A percentile compares a stretch with the other conserved stretches of the same genome.
Conservation (phyloP, 2,888 invertebrate genomes). For the Bibio marci region DNA sequence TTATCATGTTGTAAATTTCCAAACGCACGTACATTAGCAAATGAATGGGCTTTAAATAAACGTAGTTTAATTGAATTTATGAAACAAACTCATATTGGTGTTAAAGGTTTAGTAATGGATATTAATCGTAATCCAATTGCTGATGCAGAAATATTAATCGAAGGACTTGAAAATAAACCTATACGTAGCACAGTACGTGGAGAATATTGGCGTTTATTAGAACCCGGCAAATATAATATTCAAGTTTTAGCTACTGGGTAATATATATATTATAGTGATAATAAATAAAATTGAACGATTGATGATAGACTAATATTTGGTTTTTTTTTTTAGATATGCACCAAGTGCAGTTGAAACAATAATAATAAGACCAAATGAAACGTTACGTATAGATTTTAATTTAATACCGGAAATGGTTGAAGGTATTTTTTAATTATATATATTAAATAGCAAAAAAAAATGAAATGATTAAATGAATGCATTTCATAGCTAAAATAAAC, state of each 20-base stretch:
- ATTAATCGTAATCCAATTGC: conserved; percentile 27
- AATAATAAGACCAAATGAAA: conserved; percentile 25
- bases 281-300: conserved; percentile 2
- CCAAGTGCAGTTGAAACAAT: conserved; percentile 27
- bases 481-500: no score
- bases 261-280: conserved; percentile 9
- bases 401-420: conserved; percentile 19
- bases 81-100: conserved; percentile 60
- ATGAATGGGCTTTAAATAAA: conserved; percentile 75
- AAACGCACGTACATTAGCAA: conserved; percentile 41
- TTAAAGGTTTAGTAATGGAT: conserved; percentile 33
- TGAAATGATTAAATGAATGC: no score
- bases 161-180: conserved; percentile 58
- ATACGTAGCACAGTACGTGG: conserved; percentile 64
- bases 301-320: no score
- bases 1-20: conserved; percentile 94
- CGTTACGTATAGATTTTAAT: conserved; percentile 24
- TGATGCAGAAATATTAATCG: conserved; percentile 59
- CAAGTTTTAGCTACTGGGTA: conserved; percentile 58
- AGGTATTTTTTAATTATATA: conserved; percentile 10
- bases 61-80: conserved; percentile 70
- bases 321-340: conserved; percentile 32
- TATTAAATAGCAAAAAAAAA: no score
- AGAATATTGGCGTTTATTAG: conserved; percentile 85
- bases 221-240: conserved; percentile 72